phyloP scores from a whole-genome alignment of 2,113 vertebrate genomes.

The Choloepus hoffmanni region DNA sequence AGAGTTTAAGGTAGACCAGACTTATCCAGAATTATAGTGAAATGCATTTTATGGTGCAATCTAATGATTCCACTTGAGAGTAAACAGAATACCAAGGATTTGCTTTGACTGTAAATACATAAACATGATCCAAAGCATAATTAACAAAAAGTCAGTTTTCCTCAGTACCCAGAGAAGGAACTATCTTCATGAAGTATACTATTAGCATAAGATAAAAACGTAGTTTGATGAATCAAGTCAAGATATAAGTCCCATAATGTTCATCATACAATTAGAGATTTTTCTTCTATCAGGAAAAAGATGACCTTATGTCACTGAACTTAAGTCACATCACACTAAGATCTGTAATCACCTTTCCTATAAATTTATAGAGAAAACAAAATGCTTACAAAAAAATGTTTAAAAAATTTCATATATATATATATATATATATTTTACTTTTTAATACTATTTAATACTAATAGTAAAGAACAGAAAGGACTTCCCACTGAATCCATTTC shows the following conservation, averaged over 20 bases:
- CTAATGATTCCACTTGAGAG: neutral
- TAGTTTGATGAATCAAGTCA: conserved; percentile 12
- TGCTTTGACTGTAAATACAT: neutral
- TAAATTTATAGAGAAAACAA: neutral
- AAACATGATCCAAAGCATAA: conserved; percentile 24
- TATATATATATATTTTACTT: neutral
- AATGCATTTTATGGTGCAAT: neutral
- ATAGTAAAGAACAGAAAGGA: neutral
- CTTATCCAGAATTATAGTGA: neutral
- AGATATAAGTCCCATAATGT: neutral
- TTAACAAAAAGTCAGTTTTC: conserved; percentile 24
- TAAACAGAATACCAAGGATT: conserved; percentile 2
- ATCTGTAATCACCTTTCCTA: conserved; percentile 18
- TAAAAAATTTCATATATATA: neutral
- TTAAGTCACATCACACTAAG: neutral
- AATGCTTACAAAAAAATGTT: neutral
- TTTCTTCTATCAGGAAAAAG: conserved; percentile 51
- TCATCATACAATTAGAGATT: conserved; percentile 4
- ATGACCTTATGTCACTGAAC: neutral
- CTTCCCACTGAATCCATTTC: neutral
- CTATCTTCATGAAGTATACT: neutral
- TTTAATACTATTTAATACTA: neutral
- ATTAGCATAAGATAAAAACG: conserved; percentile 11
- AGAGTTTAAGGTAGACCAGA: neutral
- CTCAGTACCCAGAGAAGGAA: conserved; percentile 17